Percentiles rank a stretch among this genome's conserved stretches.
These are phyloP conservation scores for Drosophila sulfurigaster DNA, from an alignment of 1,140 invertebrate species.

Conservation along the genomic window DNA sequence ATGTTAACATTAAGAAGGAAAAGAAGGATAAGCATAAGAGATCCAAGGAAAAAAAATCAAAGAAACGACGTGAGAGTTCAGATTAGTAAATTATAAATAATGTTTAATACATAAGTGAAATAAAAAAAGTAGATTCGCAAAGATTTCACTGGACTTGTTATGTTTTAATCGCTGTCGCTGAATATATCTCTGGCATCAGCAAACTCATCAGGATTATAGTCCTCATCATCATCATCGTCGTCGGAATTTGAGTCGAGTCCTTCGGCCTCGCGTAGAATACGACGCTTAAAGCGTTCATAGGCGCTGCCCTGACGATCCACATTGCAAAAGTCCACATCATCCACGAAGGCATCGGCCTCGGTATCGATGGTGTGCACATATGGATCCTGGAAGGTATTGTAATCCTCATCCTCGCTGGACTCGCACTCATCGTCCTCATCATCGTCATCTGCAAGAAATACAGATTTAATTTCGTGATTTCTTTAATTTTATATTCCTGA, in stretches of 20 bases:
- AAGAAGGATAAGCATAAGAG: constrained; percentile 28
- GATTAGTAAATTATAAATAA: constrained; percentile 8
- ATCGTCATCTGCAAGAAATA: constrained; percentile 59
- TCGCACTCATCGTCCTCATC: constrained; percentile 63
- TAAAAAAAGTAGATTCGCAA: constrained; percentile 1
- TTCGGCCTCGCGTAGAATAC: constrained; percentile 71
- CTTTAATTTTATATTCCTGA: too few relatives aligned
- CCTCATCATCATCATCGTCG: constrained; percentile 52
- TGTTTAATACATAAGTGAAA: constrained; percentile 12
- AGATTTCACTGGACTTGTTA: not conserved
- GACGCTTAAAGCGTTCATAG: constrained; percentile 87
- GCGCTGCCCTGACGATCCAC: constrained; percentile 85
- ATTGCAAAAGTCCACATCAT: constrained; percentile 85
- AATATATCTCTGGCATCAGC: constrained; percentile 42
- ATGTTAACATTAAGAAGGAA: constrained; percentile 26
- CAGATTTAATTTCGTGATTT: too few relatives aligned
- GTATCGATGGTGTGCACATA: constrained; percentile 85
- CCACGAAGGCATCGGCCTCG: constrained; percentile 80
- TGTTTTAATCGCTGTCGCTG: constrained; percentile 48
- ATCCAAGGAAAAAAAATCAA: constrained; percentile 38
- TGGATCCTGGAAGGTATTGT: constrained; percentile 75
- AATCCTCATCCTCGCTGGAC: constrained; percentile 85
- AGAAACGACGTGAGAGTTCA: constrained; percentile 33
- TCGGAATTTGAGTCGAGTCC: constrained; percentile 73
- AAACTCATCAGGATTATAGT: constrained; percentile 47